phyloP scores from a whole-genome alignment of 2,888 invertebrate genomes.

The Netelia fuscicornis region DNA sequence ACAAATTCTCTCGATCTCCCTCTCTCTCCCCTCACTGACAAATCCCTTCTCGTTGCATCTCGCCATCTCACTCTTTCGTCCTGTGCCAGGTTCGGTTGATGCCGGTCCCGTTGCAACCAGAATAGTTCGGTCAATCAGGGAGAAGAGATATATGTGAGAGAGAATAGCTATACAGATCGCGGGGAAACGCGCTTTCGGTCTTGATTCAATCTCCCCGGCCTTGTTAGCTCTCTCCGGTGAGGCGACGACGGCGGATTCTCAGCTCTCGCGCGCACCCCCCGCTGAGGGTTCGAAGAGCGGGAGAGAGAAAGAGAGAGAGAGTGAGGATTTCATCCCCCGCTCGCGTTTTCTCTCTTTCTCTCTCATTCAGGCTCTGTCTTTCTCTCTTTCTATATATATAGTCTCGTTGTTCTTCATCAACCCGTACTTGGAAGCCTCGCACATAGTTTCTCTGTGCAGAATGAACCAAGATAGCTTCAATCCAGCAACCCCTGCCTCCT shows the following conservation, averaged over 20 bases:
- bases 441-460: conserved; percentile 43
- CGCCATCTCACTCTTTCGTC: not conserved
- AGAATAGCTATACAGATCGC: conserved; percentile 53
- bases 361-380: not conserved
- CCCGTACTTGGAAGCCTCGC: conserved; percentile 29
- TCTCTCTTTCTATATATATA: not conserved
- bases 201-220: conserved; percentile 78
- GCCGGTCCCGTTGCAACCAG: conserved; percentile 53
- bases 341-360: not conserved
- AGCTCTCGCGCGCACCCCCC: conserved; percentile 42
- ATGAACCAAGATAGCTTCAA: conserved; percentile 58
- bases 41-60: conserved; percentile 9
- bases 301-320: conserved; percentile 13
- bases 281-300: conserved; percentile 17
- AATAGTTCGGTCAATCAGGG: conserved; percentile 67
- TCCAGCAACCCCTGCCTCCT: conserved; percentile 43
- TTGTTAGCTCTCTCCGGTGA: conserved; percentile 72
- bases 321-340: not conserved
- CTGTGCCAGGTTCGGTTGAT: conserved; percentile 30
- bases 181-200: conserved; percentile 71
- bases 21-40: conserved; percentile 11
- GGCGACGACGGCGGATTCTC: conserved; percentile 54
- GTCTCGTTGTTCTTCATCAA: conserved; percentile 35
- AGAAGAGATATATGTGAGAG: not conserved
- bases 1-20: conserved; percentile 7